Base-by-base conservation (phyloP, 2,797 vertebrate genomes). In the Melanotaenia nigrans region DNA sequence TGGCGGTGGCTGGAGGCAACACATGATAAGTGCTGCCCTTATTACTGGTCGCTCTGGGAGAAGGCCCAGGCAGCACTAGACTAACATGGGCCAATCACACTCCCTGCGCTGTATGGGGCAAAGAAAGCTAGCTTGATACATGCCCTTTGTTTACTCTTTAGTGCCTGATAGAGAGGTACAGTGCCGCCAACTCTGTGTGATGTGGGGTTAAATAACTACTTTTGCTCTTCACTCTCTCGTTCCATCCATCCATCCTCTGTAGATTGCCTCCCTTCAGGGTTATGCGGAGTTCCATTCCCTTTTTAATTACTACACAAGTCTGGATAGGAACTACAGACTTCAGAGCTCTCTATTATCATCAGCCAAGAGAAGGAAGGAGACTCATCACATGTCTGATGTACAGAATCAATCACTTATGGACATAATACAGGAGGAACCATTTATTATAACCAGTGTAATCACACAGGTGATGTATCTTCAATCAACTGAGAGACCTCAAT, bases 11-110 rank as follows among this genome's bases (percentile, higher is more conserved):
- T 97, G 94, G 95, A 96, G 97, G 96, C 96, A 93, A 95, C 93
- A 90, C 74, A 94, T 91, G 96, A 96, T 99, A 99, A 98, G 95
- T 96, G 94, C 93, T 90, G 93, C 94, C 96, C 95, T 97, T 97
- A 97, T 98, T 98, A 97, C 96, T 95, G 94, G 90, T 93, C 95
- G 95, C 94, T 94, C 94, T 94, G 95, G 95, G 96, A 97, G 94
- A 95, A 94, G 94, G 94, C 94, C 95, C 93, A 90, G 94, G 95
- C 86, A 78, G 87, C 90, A 73, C 64, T 33, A 72, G 77, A 77
- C 77, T 77, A 82, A 84, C 76, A 20, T 33, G 25, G 80, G 70
- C 84, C 92, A 92, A 89, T 92, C 91, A 88, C 70, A 84, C 75
- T 53, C 58, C 65, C 25, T 45, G 51, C 8, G 22, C 84, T 64